Evolutionary conservation across 2,888 invertebrate species (phyloP).

Genomic region (Drosophila anomelani): DNA sequence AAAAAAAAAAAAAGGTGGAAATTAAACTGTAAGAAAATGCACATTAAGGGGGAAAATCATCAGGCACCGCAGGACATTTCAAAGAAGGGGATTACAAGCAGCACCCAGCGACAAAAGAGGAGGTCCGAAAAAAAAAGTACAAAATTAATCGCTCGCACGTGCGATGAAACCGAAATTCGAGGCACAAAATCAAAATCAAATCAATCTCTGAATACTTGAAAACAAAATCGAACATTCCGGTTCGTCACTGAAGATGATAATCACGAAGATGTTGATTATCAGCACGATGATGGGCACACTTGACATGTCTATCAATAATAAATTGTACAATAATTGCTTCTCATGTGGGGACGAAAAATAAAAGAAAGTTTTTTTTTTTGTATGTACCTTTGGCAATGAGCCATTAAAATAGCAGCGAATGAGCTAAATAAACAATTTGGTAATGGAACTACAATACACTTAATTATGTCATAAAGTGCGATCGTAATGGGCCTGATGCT

Average conservation of each 20-base stretch:
- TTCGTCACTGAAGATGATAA: slow-evolving; percentile 23
- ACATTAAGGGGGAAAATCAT: slow-evolving; percentile 66
- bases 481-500: slow-evolving; percentile 35
- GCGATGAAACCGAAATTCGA: slow-evolving; percentile 54
- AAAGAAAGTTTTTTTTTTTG: slow-evolving; percentile 69
- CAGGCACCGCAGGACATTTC: slow-evolving; percentile 67
- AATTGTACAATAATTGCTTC: slow-evolving; percentile 49
- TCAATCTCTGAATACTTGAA: slow-evolving; percentile 33
- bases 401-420: slow-evolving; percentile 32
- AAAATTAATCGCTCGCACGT: slow-evolving; percentile 72
- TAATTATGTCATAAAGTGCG: slow-evolving; percentile 61
- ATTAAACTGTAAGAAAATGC: slow-evolving; percentile 23
- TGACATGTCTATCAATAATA: slow-evolving; percentile 69
- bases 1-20: slow-evolving; percentile 6
- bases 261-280: slow-evolving; percentile 24
- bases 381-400: slow-evolving; percentile 41
- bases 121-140: slow-evolving; percentile 14
- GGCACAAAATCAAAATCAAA: slow-evolving; percentile 25
- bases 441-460: slow-evolving; percentile 44
- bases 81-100: slow-evolving; percentile 48
- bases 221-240: slow-evolving; percentile 32
- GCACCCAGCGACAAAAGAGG: slow-evolving; percentile 14
- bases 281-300: slow-evolving; percentile 53
- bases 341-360: slow-evolving; percentile 57
- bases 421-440: slow-evolving; percentile 45